Evolutionary conservation across 1,140 invertebrate genomes (phyloP).

Genomic region (Meloidogyne floridensis): DNA sequence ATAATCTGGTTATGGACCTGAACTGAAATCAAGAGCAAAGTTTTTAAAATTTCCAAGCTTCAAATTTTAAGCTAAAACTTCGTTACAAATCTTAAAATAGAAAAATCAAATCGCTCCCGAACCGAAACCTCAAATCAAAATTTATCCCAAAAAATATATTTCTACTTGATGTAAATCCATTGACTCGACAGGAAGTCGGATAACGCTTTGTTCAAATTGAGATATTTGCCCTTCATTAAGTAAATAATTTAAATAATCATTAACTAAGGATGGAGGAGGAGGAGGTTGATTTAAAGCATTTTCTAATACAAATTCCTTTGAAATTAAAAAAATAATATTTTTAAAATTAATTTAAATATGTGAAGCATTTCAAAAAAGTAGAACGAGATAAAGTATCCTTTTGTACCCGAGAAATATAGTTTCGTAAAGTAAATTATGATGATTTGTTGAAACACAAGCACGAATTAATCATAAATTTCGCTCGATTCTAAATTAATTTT

Average conservation of each 20-base stretch:
- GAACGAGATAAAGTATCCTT: constrained; percentile 67
- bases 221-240: constrained; percentile 68
- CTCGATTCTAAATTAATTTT: constrained; percentile 13
- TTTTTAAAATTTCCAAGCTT: no score
- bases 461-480: constrained; percentile 50
- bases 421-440: constrained; percentile 48
- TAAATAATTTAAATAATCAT: constrained; percentile 71
- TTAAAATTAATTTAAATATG: background rate
- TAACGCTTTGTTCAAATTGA: constrained; percentile 78
- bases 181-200: constrained; percentile 80
- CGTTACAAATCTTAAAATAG: no score
- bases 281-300: constrained; percentile 69
- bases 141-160: background rate
- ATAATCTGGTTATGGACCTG: no score
- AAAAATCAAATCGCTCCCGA: no score
- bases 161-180: constrained; percentile 83
- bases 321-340: background rate
- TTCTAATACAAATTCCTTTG: constrained; percentile 70
- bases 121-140: no score
- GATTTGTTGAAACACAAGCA: constrained; percentile 44
- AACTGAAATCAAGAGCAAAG: no score
- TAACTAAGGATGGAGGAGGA: constrained; percentile 68
- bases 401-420: constrained; percentile 57
- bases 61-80: no score
- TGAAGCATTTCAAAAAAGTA: constrained; percentile 70